Evolutionary conservation across 2,113 vertebrate species (phyloP).

Genomic region (Toxotes jaculatrix): DNA sequence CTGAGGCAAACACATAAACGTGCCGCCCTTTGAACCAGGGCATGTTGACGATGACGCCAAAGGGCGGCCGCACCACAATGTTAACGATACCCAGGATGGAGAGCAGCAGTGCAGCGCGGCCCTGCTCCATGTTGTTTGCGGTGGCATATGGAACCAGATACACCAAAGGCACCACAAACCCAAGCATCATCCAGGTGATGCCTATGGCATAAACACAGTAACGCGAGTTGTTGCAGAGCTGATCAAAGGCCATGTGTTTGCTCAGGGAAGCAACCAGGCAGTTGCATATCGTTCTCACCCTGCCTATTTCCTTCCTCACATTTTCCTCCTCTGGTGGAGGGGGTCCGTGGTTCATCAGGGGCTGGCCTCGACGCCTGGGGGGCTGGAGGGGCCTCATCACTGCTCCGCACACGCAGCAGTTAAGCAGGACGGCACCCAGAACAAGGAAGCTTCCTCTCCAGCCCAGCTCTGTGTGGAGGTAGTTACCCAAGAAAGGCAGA

Average conservation of each 20-base stretch:
- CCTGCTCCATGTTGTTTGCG: slow-evolving; percentile 82
- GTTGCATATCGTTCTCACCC: background rate
- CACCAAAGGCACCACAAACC: slow-evolving; percentile 89
- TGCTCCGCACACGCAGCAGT: slow-evolving; percentile 93
- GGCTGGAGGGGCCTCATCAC: slow-evolving; percentile 89
- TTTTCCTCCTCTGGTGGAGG: slow-evolving; percentile 22
- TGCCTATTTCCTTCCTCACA: slow-evolving; percentile 15
- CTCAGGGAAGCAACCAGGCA: slow-evolving; percentile 52
- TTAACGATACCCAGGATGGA: slow-evolving; percentile 91
- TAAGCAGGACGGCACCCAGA: slow-evolving; percentile 90
- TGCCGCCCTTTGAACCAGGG: slow-evolving; percentile 83
- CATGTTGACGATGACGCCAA: slow-evolving; percentile 86
- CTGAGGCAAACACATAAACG: slow-evolving; percentile 87
- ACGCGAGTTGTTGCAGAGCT: slow-evolving; percentile 86
- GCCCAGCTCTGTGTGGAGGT: slow-evolving; percentile 88
- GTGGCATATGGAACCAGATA: slow-evolving; percentile 93
- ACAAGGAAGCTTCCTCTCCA: slow-evolving; percentile 95
- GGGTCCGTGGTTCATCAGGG: slow-evolving; percentile 61
- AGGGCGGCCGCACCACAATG: slow-evolving; percentile 89
- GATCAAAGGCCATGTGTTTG: slow-evolving; percentile 93
- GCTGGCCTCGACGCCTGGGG: slow-evolving; percentile 40
- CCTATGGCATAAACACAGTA: slow-evolving; percentile 87
- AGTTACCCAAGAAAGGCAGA: slow-evolving; percentile 89
- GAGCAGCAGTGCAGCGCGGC: slow-evolving; percentile 88
- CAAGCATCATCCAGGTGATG: slow-evolving; percentile 90